A percentile compares a stretch with the other conserved stretches of the same genome.
Evolutionary conservation across 2,113 vertebrate genomes (phyloP).

Genomic region (Delphinus delphis): DNA sequence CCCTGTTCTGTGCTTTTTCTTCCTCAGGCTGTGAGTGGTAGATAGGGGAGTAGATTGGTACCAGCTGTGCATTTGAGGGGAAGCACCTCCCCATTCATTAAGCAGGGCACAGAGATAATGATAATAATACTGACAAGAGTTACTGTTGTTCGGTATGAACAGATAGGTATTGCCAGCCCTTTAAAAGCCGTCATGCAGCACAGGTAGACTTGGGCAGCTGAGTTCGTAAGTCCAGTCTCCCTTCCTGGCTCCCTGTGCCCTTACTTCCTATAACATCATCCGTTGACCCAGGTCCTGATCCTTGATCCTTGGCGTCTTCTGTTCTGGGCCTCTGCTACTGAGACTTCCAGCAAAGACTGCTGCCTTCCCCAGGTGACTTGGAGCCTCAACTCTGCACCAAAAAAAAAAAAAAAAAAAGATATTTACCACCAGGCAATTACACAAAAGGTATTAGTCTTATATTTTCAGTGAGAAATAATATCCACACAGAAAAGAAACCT

Average conservation of each 20-base stretch:
- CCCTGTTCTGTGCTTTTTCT: background rate
- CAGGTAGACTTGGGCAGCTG: background rate
- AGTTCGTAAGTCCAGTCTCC: background rate
- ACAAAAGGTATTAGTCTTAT: background rate
- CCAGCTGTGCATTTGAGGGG: background rate
- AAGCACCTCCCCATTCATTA: background rate
- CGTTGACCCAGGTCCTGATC: fast-evolving
- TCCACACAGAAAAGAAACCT: background rate
- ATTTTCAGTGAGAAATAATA: background rate
- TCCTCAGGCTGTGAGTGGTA: background rate
- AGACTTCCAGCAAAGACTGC: background rate
- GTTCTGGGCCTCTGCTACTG: background rate
- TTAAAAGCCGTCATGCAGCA: background rate
- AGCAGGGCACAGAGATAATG: background rate
- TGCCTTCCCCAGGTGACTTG: background rate
- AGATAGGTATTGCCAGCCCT: background rate
- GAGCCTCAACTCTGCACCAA: background rate
- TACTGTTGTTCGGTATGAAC: background rate
- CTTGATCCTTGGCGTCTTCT: background rate
- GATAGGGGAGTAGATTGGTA: background rate
- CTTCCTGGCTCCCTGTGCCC: background rate
- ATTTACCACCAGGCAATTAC: background rate
- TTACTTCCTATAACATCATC: background rate
- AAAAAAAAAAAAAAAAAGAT: background rate
- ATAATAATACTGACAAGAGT: background rate